A percentile compares a stretch with the other conserved stretches of the same genome.
phyloP scores from a whole-genome alignment of 2,113 vertebrate species.

The Rhinopomastus cyanomelas region DNA sequence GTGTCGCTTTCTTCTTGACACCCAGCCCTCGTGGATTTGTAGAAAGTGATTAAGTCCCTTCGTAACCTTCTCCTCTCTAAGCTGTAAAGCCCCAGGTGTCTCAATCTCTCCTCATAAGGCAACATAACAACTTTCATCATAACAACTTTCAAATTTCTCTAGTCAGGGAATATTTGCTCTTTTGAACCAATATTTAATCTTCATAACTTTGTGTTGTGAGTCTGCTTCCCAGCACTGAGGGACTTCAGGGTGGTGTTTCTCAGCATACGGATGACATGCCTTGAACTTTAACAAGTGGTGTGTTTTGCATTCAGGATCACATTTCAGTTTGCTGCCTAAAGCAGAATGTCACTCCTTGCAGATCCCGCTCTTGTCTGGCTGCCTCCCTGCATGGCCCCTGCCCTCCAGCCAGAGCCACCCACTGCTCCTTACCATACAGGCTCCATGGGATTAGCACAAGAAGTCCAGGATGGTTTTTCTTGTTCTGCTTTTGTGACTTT shows the following conservation, averaged over 20 bases:
- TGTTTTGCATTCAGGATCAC: slow-evolving; percentile 23
- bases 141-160: neutral
- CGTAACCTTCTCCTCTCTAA: too few species aligned
- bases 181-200: neutral
- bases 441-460: neutral
- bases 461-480: neutral
- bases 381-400: neutral
- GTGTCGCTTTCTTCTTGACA: too few species aligned
- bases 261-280: neutral
- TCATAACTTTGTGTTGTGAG: neutral
- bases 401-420: neutral
- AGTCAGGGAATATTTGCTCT: neutral
- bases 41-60: too few species aligned
- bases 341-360: neutral
- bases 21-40: too few species aligned
- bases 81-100: too few species aligned
- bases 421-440: fast-evolving
- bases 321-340: slow-evolving; percentile 33
- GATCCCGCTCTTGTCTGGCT: neutral
- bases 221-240: neutral
- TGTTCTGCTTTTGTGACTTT: neutral
- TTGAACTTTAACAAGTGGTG: neutral
- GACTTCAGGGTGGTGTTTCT: neutral
- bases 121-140: too few species aligned
- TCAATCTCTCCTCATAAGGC: too few species aligned